Conservation (phyloP, 1,140 invertebrate genomes). For the Cyrtorhinus lividipennis region DNA sequence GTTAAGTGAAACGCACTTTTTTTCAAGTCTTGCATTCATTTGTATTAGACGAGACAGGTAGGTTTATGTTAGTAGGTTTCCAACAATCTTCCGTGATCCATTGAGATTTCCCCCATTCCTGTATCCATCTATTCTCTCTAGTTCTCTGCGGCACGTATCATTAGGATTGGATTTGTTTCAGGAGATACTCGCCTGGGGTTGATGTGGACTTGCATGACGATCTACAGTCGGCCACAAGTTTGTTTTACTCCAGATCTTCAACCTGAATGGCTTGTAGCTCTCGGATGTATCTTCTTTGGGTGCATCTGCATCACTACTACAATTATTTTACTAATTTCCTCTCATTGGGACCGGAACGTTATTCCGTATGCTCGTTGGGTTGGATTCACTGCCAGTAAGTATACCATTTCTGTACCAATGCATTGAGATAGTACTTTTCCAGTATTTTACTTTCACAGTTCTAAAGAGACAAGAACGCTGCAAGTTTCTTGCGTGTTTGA, state of each 20-base stretch:
- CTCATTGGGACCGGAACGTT: slow-evolving; percentile 80
- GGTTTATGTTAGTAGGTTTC: no score
- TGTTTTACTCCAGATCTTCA: slow-evolving; percentile 76
- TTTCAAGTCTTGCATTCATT: no score
- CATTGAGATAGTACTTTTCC: neutral
- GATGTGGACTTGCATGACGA: slow-evolving; percentile 85
- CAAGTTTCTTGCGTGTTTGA: no score
- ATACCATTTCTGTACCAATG: neutral
- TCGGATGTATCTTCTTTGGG: slow-evolving; percentile 82
- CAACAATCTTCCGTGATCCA: no score
- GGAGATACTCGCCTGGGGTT: slow-evolving; percentile 78
- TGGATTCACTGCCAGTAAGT: slow-evolving; percentile 83
- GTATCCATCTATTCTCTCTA: no score
- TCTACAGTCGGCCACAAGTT: slow-evolving; percentile 73
- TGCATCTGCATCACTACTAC: slow-evolving; percentile 86
- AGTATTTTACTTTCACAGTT: no score
- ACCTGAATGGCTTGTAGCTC: slow-evolving; percentile 77
- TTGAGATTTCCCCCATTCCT: no score
- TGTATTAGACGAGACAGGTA: no score
- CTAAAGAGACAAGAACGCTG: no score
- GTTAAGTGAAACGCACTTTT: no score
- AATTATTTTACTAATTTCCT: slow-evolving; percentile 69
- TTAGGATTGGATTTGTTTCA: slow-evolving; percentile 32
- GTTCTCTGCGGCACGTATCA: no score
- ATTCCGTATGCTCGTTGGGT: slow-evolving; percentile 88